Evolutionary conservation across 2,888 invertebrate genomes (phyloP).

Genomic region (Ptilodon capucinus): DNA sequence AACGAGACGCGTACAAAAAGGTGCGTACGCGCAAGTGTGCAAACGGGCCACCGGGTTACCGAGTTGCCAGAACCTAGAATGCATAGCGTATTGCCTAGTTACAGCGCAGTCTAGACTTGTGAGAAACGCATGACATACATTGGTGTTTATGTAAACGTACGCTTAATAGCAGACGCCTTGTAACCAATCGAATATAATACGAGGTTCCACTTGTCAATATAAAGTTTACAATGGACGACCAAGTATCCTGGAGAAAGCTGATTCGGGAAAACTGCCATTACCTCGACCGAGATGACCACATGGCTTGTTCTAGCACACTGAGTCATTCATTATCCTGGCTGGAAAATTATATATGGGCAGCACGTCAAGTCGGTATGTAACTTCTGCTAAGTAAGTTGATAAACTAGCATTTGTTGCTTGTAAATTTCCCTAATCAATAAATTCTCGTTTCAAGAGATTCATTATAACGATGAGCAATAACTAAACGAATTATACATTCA

Average conservation of each 20-base stretch:
- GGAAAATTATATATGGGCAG: background rate
- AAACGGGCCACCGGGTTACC: constrained; percentile 73
- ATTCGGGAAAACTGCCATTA: background rate
- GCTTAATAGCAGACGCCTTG: background rate
- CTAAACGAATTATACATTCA: too few relatives aligned
- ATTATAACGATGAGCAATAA: too few relatives aligned
- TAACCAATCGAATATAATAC: background rate
- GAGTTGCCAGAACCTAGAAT: constrained; percentile 58
- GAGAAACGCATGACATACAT: constrained; percentile 56
- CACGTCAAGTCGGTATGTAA: background rate
- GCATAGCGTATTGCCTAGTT: constrained; percentile 42
- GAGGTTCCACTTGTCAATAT: background rate
- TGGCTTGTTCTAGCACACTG: background rate
- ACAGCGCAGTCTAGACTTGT: constrained; percentile 41
- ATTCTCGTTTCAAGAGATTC: too few relatives aligned
- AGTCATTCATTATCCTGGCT: background rate
- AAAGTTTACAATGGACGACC: background rate
- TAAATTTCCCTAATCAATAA: too few relatives aligned
- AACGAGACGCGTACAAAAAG: constrained; percentile 39
- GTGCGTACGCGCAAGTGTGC: constrained; percentile 57
- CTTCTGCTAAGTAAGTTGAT: background rate
- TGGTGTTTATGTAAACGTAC: constrained; percentile 16
- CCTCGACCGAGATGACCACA: background rate
- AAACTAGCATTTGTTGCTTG: background rate
- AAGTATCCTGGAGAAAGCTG: background rate